Evolutionary conservation across 1,140 invertebrate genomes (phyloP).

Genomic region (Eulimnadia texana): DNA sequence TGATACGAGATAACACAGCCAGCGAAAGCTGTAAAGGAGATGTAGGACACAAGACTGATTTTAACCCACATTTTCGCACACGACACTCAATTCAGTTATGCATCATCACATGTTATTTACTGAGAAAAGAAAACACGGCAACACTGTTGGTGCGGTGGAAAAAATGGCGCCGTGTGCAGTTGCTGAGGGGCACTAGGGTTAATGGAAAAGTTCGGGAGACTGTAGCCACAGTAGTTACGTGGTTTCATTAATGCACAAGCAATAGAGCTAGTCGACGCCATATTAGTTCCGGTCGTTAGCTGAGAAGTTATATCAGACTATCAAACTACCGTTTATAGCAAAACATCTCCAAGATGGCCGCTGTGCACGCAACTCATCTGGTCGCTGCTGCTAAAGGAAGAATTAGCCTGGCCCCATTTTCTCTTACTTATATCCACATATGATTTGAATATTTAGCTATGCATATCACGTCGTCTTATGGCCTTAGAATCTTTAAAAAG

Average conservation of each 20-base stretch:
- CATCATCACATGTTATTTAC: too few species aligned
- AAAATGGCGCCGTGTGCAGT: too few species aligned
- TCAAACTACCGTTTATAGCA: background rate
- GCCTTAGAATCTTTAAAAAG: background rate
- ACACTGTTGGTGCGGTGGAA: background rate
- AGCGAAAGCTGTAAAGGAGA: background rate
- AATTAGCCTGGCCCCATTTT: background rate
- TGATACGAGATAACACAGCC: background rate
- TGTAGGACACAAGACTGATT: background rate
- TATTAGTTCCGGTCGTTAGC: background rate
- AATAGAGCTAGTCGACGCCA: background rate
- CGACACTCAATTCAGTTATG: too few species aligned
- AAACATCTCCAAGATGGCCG: background rate
- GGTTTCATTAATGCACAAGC: background rate
- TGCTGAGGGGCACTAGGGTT: too few species aligned
- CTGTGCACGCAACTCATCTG: background rate
- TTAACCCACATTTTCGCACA: background rate
- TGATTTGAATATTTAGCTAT: background rate
- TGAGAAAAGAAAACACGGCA: background rate
- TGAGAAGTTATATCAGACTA: background rate
- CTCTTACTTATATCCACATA: background rate
- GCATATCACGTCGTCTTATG: background rate
- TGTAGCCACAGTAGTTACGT: background rate
- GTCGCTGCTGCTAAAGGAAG: background rate
- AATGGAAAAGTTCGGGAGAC: too few species aligned